phyloP scores from a whole-genome alignment of 2,797 vertebrate species.

The Malurus leucopterus region DNA sequence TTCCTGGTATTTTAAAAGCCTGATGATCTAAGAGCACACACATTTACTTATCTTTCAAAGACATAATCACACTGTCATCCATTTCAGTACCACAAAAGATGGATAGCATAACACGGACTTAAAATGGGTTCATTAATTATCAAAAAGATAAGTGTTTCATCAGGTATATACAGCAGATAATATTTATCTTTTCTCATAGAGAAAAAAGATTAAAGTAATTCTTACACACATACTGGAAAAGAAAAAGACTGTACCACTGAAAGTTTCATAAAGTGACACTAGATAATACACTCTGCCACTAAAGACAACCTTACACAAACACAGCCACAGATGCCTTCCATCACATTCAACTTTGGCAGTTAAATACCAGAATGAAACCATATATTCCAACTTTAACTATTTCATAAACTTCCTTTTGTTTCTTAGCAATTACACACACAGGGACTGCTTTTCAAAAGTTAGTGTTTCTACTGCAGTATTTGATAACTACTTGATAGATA shows the following conservation, averaged over 20 bases:
- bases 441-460: background rate
- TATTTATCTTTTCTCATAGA: conserved; percentile 76
- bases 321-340: conserved; percentile 56
- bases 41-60: conserved; percentile 78
- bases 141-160: conserved; percentile 81
- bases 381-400: conserved; percentile 34
- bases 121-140: conserved; percentile 80
- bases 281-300: conserved; percentile 61
- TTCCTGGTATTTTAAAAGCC: conserved; percentile 75
- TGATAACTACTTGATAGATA: background rate
- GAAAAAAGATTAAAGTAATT: conserved; percentile 77
- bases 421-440: background rate
- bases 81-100: conserved; percentile 79
- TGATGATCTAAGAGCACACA: conserved; percentile 75
- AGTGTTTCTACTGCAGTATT: conserved; percentile 20
- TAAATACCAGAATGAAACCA: conserved; percentile 35
- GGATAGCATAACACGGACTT: conserved; percentile 72
- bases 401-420: conserved; percentile 15
- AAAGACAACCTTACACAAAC: conserved; percentile 63
- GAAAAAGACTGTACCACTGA: conserved; percentile 44
- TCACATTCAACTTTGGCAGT: conserved; percentile 34
- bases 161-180: conserved; percentile 80
- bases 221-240: conserved; percentile 61
- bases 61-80: conserved; percentile 82
- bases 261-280: conserved; percentile 64